Percentiles rank a stretch among this genome's conserved stretches.
Conservation (phyloP, 37 sponge, comb jelly and placozoan species). For the Cliona cf. orientalis region DNA sequence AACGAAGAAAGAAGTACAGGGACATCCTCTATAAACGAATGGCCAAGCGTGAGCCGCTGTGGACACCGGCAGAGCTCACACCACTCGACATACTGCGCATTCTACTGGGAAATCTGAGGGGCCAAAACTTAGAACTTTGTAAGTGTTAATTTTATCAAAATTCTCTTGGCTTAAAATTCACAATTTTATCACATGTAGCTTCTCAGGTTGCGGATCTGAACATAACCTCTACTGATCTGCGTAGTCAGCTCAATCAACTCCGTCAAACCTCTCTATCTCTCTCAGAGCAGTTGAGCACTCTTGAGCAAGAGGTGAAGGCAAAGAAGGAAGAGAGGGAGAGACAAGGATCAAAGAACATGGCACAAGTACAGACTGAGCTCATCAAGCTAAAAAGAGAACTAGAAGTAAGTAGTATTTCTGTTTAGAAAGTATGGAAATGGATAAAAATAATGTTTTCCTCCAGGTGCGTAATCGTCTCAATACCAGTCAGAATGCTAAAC, state of each 20-base stretch:
- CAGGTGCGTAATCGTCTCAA: constrained; percentile 46
- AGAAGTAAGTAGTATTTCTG: constrained; percentile 18
- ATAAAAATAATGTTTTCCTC: not conserved
- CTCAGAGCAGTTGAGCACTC: not conserved
- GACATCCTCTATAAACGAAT: constrained; percentile 14
- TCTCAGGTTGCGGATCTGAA: constrained; percentile 26
- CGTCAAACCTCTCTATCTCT: not conserved
- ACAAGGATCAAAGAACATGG: not conserved
- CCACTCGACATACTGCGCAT: constrained; percentile 1
- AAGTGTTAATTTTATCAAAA: not conserved
- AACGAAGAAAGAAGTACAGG: constrained; percentile 8
- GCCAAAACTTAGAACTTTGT: constrained; percentile 21
- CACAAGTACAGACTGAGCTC: constrained; percentile 13
- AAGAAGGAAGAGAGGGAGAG: constrained; percentile 30
- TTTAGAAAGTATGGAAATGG: not conserved
- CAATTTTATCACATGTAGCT: constrained; percentile 1
- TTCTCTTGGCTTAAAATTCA: not conserved
- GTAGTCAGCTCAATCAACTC: not conserved
- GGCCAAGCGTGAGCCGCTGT: constrained; percentile 6
- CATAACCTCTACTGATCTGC: constrained; percentile 7
- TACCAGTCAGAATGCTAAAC: constrained; percentile 24
- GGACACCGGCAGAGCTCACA: constrained; percentile 25
- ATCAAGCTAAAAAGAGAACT: constrained; percentile 26
- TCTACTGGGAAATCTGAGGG: constrained; percentile 1
- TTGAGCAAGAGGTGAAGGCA: constrained; percentile 7